A percentile compares a stretch with the other conserved stretches of the same genome.
phyloP scores from a whole-genome alignment of 1,140 invertebrate species.

The Lordiphosa mommai region DNA sequence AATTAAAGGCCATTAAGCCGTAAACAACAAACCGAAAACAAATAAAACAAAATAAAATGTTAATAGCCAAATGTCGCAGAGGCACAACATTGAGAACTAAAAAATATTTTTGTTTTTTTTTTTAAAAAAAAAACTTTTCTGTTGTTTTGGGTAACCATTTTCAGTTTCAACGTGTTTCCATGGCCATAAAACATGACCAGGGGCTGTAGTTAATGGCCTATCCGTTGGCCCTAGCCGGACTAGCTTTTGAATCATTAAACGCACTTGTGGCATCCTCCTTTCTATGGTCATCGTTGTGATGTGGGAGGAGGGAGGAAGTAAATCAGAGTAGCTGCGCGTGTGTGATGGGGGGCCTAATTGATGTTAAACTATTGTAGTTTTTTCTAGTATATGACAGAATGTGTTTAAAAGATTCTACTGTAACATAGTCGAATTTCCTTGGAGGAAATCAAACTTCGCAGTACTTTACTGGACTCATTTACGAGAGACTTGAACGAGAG shows the following conservation, averaged over 20 bases:
- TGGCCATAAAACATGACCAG: conserved; percentile 64
- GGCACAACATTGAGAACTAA: conserved; percentile 19
- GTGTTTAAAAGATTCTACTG: too few relatives aligned
- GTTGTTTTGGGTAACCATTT: conserved; percentile 19
- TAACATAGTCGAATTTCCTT: too few relatives aligned
- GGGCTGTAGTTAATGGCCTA: conserved; percentile 68
- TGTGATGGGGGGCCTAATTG: neutral
- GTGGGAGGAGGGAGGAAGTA: neutral
- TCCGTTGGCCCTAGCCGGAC: conserved; percentile 38
- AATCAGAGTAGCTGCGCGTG: conserved; percentile 9
- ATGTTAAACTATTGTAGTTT: too few relatives aligned
- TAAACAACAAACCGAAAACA: conserved; percentile 1
- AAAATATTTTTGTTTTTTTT: conserved; percentile 21
- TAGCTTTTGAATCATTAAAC: conserved; percentile 62
- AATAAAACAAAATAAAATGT: conserved; percentile 26
- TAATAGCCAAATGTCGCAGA: conserved; percentile 52
- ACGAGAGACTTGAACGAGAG: too few relatives aligned
- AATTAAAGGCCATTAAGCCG: conserved; percentile 39
- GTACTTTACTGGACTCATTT: too few relatives aligned
- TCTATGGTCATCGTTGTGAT: neutral
- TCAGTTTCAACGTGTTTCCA: conserved; percentile 52
- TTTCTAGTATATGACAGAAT: too few relatives aligned
- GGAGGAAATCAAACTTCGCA: too few relatives aligned
- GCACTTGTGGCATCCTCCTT: conserved; percentile 50
- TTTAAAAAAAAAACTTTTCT: conserved; percentile 31